Base-by-base conservation (phyloP, 2,888 invertebrate genomes). In the Synergus itoensis region DNA sequence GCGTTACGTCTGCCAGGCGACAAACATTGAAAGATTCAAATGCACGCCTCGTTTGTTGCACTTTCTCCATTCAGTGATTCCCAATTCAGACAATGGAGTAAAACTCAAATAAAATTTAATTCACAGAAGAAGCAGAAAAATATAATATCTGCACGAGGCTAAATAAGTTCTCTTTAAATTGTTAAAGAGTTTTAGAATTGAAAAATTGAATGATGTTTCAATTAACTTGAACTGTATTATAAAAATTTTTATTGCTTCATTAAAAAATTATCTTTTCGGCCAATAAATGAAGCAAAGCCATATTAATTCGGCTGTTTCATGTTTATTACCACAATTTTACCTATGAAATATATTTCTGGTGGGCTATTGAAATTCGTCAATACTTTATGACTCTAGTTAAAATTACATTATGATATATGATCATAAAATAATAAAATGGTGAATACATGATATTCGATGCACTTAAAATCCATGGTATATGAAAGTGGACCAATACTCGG, bases 1-100 rank as follows among this genome's bases (percentile, higher is more conserved):
- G 45, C 69, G 69, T 69, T 65, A 65, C 65, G 41, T 36, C 16
- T 28, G 28, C 48, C 69, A 48, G 28, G 69, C 45, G 69, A 69
- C 45, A 48, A 48, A 69, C 43, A 65, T 65, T 65, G 18, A 65
- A 65, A 65, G 65, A 65, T 65, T 65, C 41, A 65, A 65, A 65
- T n/a, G n/a, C 18, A 40, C 18, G 43, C 43, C 45, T 69, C 18
- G 28, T 69, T 69, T 45, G 48, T 69, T 69, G 14, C 43, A 43
- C 41, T 67, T 67, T 67, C 69, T 16, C 45, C 8, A 69, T 69
- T 28, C 69, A 69, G 45, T 69, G 43, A 43, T 18, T 65, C 43
- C 4, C 4, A 14, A 12, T 11, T 4, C 7, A 16, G 9, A 40
- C 16, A 64, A 36, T 64, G 8, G 14, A 65, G 63, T 28, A 14